Conservation (phyloP, 2,797 vertebrate species). For the Pteropus rufus region DNA sequence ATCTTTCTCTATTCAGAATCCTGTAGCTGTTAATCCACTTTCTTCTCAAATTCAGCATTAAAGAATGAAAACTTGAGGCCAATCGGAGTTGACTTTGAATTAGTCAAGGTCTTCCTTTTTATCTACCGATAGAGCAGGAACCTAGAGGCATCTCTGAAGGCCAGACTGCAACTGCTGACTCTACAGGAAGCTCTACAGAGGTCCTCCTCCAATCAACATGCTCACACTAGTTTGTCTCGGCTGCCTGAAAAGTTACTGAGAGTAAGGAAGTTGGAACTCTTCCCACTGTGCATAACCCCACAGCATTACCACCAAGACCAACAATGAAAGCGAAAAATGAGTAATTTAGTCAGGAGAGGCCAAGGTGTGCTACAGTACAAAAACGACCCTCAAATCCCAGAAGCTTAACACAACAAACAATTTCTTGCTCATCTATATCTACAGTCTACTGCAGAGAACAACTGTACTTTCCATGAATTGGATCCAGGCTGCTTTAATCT, state of each 20-base stretch:
- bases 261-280: neutral
- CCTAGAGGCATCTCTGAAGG: neutral
- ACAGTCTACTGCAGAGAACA: neutral
- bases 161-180: neutral
- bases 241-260: neutral
- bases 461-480: neutral
- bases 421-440: neutral
- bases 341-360: neutral
- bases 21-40: neutral
- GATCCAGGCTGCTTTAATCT: neutral
- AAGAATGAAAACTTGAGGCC: neutral
- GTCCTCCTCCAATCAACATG: neutral
- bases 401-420: neutral
- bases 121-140: neutral
- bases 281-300: neutral
- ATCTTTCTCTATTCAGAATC: neutral
- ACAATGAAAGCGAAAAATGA: neutral
- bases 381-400: neutral
- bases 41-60: neutral
- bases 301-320: neutral
- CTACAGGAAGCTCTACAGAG: neutral
- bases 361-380: neutral
- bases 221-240: neutral
- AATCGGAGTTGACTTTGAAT: neutral
- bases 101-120: neutral